These are phyloP conservation scores for Stegostoma tigrinum DNA, from an alignment of 2,113 vertebrate species.

Conservation along the genomic window DNA sequence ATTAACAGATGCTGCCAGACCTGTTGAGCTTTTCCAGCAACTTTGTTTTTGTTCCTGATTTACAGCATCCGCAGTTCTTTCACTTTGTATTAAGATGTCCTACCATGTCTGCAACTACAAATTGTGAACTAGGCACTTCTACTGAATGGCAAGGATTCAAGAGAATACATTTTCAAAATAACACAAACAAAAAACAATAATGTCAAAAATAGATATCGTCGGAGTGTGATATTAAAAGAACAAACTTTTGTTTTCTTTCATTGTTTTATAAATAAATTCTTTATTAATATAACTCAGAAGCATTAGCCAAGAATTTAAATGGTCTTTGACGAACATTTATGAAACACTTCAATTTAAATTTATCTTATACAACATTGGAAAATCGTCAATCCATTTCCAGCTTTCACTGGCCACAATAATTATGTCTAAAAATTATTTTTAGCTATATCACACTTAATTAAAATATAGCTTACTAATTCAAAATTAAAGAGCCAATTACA, in stretches of 20 bases:
- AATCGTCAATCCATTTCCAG: background rate
- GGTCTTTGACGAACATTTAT: background rate
- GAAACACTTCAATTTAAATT: background rate
- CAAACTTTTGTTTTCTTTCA: background rate
- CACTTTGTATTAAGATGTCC: background rate
- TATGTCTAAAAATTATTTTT: too few relatives aligned
- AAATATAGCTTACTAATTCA: too few relatives aligned
- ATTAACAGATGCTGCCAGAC: too few relatives aligned
- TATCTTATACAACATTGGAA: background rate
- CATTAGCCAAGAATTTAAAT: background rate
- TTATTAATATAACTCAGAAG: background rate
- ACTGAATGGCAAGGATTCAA: background rate
- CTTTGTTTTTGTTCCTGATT: too few relatives aligned
- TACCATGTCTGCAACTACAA: background rate
- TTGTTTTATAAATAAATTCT: background rate
- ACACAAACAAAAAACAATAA: background rate
- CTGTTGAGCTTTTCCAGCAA: too few relatives aligned
- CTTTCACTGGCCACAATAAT: background rate
- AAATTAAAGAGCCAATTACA: too few relatives aligned
- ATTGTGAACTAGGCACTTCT: background rate
- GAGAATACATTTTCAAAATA: background rate
- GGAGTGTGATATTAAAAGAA: background rate
- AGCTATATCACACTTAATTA: too few relatives aligned
- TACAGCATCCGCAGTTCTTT: too few relatives aligned
- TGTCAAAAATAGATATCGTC: background rate